Evolutionary conservation across 2,113 vertebrate genomes (phyloP).

Genomic region (Sitta europaea): DNA sequence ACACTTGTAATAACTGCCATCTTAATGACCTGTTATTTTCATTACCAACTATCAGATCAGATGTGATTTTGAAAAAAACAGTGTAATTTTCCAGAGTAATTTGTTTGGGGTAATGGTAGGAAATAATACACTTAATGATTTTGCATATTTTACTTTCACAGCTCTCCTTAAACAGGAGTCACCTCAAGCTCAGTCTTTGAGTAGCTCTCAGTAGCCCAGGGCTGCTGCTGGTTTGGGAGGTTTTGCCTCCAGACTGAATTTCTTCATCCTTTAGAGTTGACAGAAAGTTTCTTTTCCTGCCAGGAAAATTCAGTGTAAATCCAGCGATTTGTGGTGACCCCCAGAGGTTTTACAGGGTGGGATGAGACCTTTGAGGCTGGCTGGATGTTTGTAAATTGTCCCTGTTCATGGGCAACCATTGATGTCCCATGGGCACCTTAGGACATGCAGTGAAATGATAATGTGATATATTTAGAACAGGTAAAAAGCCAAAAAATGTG

Average conservation of each 20-base stretch:
- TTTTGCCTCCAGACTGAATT: not conserved
- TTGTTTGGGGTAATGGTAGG: not conserved
- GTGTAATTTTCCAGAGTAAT: not conserved
- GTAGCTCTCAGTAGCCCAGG: not conserved
- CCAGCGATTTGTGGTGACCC: not conserved
- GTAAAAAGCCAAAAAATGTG: not conserved
- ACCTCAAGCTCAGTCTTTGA: not conserved
- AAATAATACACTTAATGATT: not conserved
- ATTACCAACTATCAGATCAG: not conserved
- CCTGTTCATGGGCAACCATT: not conserved
- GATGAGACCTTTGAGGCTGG: not conserved
- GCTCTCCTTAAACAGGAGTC: not conserved
- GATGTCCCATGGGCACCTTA: not conserved
- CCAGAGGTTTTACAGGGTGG: not conserved
- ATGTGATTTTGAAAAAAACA: not conserved
- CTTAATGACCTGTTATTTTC: constrained; percentile 32
- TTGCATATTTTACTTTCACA: not conserved
- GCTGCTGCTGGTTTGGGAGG: not conserved
- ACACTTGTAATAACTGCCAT: not conserved
- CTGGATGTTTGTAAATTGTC: not conserved
- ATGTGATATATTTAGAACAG: not conserved
- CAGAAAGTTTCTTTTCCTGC: not conserved
- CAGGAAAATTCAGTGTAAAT: not conserved
- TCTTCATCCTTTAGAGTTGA: not conserved
- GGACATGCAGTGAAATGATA: rapidly evolving